Evolutionary conservation across 2,888 invertebrate genomes (phyloP).

Genomic region (Cheilosia vulpina): DNA sequence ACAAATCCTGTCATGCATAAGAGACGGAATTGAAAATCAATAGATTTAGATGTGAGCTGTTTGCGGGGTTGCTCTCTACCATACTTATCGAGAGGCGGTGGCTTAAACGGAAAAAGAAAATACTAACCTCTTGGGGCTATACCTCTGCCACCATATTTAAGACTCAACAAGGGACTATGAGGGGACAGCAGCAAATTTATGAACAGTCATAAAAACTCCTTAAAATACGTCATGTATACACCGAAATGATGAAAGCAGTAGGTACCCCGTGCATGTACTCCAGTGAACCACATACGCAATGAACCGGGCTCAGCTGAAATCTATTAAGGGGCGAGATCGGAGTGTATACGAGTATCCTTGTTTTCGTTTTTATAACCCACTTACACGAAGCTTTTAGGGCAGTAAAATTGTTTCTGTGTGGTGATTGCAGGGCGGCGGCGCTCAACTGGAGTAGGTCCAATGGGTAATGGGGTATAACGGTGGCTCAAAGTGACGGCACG

Average conservation of each 20-base stretch:
- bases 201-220: conserved; percentile 67
- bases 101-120: conserved; percentile 48
- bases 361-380: conserved; percentile 75
- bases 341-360: conserved; percentile 60
- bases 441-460: not conserved
- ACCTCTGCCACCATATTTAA: conserved; percentile 16
- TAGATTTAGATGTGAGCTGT: conserved; percentile 54
- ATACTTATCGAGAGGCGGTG: conserved; percentile 17
- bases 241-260: conserved; percentile 50
- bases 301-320: conserved; percentile 60
- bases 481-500: conserved; percentile 47
- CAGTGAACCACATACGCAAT: conserved; percentile 58
- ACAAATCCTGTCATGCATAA: conserved; percentile 33
- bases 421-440: conserved; percentile 12
- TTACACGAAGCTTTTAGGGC: conserved; percentile 72
- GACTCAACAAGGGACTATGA: conserved; percentile 2
- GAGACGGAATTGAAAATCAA: conserved; percentile 55
- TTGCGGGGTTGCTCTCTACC: conserved; percentile 22
- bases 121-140: conserved; percentile 53
- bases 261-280: conserved; percentile 26
- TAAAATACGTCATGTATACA: conserved; percentile 62
- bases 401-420: conserved; percentile 64
- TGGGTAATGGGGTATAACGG: conserved; percentile 18
- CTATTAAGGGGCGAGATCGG: conserved; percentile 55
- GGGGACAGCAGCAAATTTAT: conserved; percentile 57